Evolutionary conservation across 2,113 vertebrate genomes (phyloP).

Genomic region (Glaucomys volans): DNA sequence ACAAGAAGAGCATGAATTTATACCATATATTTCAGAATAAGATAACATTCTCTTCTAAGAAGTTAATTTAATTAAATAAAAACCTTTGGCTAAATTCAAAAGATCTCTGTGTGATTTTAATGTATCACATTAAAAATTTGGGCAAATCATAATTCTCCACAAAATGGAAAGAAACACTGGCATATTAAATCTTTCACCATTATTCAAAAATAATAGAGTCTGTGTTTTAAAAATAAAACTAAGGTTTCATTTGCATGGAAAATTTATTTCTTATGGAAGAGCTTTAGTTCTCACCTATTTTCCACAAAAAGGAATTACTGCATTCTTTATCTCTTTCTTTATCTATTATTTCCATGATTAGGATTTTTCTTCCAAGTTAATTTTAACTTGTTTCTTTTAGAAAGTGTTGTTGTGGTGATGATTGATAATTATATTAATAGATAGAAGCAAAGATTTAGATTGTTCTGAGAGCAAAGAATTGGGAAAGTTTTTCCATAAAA

Average conservation of each 20-base stretch:
- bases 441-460: not conserved
- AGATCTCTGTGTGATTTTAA: slow-evolving; percentile 23
- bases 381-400: slow-evolving; percentile 14
- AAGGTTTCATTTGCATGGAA: slow-evolving; percentile 29
- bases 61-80: slow-evolving; percentile 40
- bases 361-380: not conserved
- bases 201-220: slow-evolving; percentile 54
- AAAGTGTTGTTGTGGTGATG: not conserved
- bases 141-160: not conserved
- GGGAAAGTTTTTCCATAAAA: not conserved
- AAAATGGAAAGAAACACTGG: not conserved
- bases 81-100: slow-evolving; percentile 30
- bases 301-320: not conserved
- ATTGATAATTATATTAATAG: not conserved
- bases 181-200: not conserved
- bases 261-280: slow-evolving; percentile 40
- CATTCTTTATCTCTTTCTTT: not conserved
- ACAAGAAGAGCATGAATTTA: slow-evolving; percentile 20
- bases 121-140: not conserved
- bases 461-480: slow-evolving; percentile 16
- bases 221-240: slow-evolving; percentile 54
- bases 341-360: not conserved
- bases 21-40: slow-evolving; percentile 24
- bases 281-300: not conserved
- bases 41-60: slow-evolving; percentile 25